A percentile compares a stretch with the other conserved stretches of the same genome.
Conservation (phyloP, 2,113 vertebrate species). For the Gopherus flavomarginatus region DNA sequence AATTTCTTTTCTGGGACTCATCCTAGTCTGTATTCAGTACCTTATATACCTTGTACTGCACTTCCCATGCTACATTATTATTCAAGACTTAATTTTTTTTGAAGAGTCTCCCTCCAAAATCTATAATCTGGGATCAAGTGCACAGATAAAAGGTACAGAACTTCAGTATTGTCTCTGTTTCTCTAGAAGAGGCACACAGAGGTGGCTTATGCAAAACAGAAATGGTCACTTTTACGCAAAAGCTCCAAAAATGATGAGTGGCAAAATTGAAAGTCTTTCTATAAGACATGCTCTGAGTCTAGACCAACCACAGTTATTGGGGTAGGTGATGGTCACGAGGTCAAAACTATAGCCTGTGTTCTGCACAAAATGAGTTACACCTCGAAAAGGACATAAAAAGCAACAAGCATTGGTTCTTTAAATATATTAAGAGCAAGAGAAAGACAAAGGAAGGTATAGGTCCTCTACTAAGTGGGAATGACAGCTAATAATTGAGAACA, state of each 20-base stretch:
- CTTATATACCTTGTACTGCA: background rate
- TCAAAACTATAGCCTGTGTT: background rate
- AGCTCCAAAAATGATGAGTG: background rate
- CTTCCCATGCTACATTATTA: background rate
- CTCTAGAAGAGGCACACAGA: background rate
- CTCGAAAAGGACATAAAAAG: background rate
- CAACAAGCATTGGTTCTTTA: background rate
- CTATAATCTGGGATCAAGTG: background rate
- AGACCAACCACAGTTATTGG: background rate
- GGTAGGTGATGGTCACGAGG: background rate
- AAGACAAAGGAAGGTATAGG: too few relatives aligned
- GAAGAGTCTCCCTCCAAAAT: slow-evolving; percentile 37
- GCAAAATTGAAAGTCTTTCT: background rate
- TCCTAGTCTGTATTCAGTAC: background rate
- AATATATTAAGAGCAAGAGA: too few relatives aligned
- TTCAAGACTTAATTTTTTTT: background rate
- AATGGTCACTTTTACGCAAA: background rate
- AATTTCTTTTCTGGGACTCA: background rate
- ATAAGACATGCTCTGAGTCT: background rate
- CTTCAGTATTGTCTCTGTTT: background rate
- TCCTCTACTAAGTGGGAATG: too few relatives aligned
- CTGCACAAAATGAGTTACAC: background rate
- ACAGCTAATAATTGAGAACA: too few relatives aligned
- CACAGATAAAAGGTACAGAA: background rate
- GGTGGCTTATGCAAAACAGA: background rate